Evolutionary conservation across 2,888 invertebrate species (phyloP), one percentile per base, ranked within the genome.

Genomic region (Lycophotia porphyrea): DNA sequence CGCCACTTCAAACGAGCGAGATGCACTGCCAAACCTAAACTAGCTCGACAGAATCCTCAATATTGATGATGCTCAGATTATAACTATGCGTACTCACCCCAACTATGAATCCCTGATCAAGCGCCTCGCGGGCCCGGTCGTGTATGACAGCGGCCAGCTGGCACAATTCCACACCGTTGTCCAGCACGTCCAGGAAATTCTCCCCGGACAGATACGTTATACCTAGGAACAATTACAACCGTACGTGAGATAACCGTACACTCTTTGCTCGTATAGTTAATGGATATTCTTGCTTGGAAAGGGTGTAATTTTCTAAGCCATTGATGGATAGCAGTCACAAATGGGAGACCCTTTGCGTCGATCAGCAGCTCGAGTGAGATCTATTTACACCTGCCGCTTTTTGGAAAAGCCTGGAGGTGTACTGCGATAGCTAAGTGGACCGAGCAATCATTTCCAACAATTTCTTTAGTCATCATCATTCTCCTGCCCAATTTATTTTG

Each of bases 161-260:
- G 93, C 98, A 99, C 70, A 99, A 96, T 86, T 98, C 97, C 2
- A 97, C 98, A 61, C 99, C 99, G 92, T 98, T 98, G 95, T 98
- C 98, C 92, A 99, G 93, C 81, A 97, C 97, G 86, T 98, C 97
- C 93, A 99, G 97, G 91, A 99, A 98, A 93, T 98, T 98, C 84
- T 98, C 98, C 4, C 98, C 97, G 1, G 97, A 97, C 86, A 98
- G 96, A 91, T 98, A 97, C 79, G 97, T 97, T 83, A 97, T 97
- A 86, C 97, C 98, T 98, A 96, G 3, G 24, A 85, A 90, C 85
- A 73, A 85, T 1, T 66, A 34, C 27, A 82, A 5, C 24, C 9
- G 2, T 18, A 18, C 15, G 15, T 74, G 18, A 78, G 15, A 27
- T 8, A 0, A 18, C 27, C 15, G 8, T n/a, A 71, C 55, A 61